These are phyloP conservation scores for Prinia subflava DNA, from an alignment of 2,113 vertebrate genomes.

Conservation along the genomic window DNA sequence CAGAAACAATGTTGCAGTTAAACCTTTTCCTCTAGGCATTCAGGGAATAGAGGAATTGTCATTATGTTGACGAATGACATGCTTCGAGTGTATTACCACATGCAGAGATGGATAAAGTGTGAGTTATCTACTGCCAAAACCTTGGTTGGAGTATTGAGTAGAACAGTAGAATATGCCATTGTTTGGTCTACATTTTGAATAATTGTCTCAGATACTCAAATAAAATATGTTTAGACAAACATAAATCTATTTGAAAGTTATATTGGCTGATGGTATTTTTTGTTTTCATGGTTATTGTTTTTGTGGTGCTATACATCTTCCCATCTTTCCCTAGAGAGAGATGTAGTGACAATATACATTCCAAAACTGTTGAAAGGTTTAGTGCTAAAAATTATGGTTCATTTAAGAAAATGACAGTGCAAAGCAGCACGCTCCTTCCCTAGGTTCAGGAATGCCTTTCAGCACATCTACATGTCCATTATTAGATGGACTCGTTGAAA, in stretches of 20 bases:
- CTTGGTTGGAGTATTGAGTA: background rate
- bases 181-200: background rate
- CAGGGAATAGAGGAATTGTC: slow-evolving; percentile 57
- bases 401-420: background rate
- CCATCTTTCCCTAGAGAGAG: background rate
- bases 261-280: background rate
- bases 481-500: background rate
- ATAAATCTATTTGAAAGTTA: background rate
- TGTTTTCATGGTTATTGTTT: background rate
- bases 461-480: background rate
- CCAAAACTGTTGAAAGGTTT: background rate
- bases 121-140: slow-evolving; percentile 32
- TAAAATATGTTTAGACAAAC: background rate
- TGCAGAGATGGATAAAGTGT: background rate
- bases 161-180: background rate
- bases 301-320: background rate
- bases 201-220: background rate
- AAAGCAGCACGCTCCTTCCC: background rate
- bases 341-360: background rate
- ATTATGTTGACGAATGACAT: slow-evolving; percentile 39
- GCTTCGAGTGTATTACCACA: slow-evolving; percentile 25
- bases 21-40: slow-evolving; percentile 60
- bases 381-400: background rate
- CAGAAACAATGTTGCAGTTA: slow-evolving; percentile 68
- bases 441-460: background rate